Evolutionary conservation across 35 echinoderm and acorn worm species (phyloP), one percentile per base, ranked within the genome.

Genomic region (Apostichopus californicus): DNA sequence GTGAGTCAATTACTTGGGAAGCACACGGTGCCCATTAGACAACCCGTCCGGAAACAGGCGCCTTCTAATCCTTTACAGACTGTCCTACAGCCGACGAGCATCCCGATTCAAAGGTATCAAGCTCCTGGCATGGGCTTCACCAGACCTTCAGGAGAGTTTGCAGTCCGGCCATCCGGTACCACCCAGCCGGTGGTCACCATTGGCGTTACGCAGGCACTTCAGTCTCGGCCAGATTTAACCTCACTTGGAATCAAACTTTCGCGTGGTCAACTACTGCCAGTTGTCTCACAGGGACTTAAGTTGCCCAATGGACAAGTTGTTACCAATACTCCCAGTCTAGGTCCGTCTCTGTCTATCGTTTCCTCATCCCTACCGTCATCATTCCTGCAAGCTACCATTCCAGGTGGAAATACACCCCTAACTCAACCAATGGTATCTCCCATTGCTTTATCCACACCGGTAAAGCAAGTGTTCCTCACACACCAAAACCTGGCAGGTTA

Each of bases 1-100:
- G 95, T 97, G 1, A 97, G 95, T 64, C 95, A 97, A 83, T 86
- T 97, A n/a, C 80, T 97, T 4, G 95, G 95, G 14, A 97, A 97
- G 77, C 95, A 94, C 5, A 55, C 90, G n/a, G 80, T 83, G n/a
- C 84, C 84, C 28, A 77, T 97, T 34, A 57, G 95, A 25, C 93
- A 94, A 46, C 95, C 95, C 13, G 95, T 93, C 5, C 90, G 95
- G 12, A 91, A 61, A 28, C 89, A 91, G 77, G 59, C 89, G 18
- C 89, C 89, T 14, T 22, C 52, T 54, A 55, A 78, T n/a, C 25
- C 71, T 70, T 25, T 73, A 18, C 18, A 77, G 65, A 86, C 68
- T 93, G 92, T 86, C 81, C 71, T 52, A 81, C 59, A 79, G 9
- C 57, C 91, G 66, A 83, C 57, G 24, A 57, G 86, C 86, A 78